These are phyloP conservation scores for Tretioscincus oriximinensis DNA, from an alignment of 2,113 vertebrate genomes.

Conservation along the genomic window DNA sequence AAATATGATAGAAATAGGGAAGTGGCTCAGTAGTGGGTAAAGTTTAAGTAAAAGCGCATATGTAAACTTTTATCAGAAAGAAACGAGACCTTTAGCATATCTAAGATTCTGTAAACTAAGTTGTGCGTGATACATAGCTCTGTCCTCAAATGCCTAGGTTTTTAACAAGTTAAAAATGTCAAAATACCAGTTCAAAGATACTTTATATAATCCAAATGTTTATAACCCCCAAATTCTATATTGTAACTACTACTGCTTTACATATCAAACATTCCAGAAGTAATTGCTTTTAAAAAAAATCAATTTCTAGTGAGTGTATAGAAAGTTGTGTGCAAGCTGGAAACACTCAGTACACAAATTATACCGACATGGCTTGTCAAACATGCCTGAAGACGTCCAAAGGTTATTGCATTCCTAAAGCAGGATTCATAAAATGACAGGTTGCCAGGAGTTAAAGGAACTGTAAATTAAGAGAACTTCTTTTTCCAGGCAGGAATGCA, in stretches of 20 bases:
- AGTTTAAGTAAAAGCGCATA: not conserved
- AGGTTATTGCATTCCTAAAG: slow-evolving; percentile 45
- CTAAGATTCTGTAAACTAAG: slow-evolving; percentile 17
- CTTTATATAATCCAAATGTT: slow-evolving; percentile 26
- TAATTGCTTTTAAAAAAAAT: not conserved
- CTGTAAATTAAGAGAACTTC: slow-evolving; percentile 31
- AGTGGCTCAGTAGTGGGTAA: slow-evolving; percentile 49
- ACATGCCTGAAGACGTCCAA: slow-evolving; percentile 38
- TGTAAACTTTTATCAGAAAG: not conserved
- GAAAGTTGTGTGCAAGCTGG: slow-evolving; percentile 10
- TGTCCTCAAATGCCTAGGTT: slow-evolving; percentile 50
- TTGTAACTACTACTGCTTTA: slow-evolving; percentile 20
- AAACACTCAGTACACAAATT: slow-evolving; percentile 53
- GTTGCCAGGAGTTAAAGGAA: slow-evolving; percentile 31
- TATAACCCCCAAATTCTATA: slow-evolving; percentile 24
- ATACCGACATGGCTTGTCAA: slow-evolving; percentile 46
- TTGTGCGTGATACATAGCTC: slow-evolving; percentile 32
- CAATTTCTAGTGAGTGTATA: slow-evolving; percentile 49
- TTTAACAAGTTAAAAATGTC: slow-evolving; percentile 36
- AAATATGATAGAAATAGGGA: slow-evolving; percentile 50
- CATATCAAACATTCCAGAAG: slow-evolving; percentile 45
- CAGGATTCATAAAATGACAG: slow-evolving; percentile 53
- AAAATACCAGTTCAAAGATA: slow-evolving; percentile 45
- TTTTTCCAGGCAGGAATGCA: slow-evolving; percentile 41
- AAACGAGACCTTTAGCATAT: slow-evolving; percentile 33